Conservation (phyloP, 2,113 vertebrate species). For the Zosterops lateralis region DNA sequence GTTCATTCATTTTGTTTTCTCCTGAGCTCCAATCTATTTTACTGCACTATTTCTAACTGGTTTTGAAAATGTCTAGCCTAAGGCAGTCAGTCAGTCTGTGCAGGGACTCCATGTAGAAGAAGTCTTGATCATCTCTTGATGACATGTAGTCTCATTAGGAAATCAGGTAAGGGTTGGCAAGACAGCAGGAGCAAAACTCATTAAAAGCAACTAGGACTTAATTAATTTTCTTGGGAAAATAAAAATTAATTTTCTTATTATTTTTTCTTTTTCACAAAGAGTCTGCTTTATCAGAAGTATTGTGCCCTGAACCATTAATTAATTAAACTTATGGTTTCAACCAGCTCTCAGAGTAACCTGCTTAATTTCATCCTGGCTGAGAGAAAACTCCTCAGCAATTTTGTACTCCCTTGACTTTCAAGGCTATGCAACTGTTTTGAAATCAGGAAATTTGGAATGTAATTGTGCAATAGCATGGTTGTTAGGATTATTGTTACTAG, state of each 20-base stretch:
- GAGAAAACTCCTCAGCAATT: background rate
- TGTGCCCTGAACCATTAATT: background rate
- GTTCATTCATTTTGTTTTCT: background rate
- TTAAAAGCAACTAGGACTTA: background rate
- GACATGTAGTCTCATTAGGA: conserved; percentile 24
- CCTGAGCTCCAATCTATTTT: background rate
- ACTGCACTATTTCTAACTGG: background rate
- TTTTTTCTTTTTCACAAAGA: background rate
- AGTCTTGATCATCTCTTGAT: background rate
- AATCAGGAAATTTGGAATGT: background rate
- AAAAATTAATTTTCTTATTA: background rate
- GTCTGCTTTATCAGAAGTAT: background rate
- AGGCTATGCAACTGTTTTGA: background rate
- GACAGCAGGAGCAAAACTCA: conserved; percentile 13
- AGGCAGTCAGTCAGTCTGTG: background rate
- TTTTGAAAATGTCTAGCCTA: background rate
- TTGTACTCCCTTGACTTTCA: background rate
- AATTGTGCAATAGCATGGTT: background rate
- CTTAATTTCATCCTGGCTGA: conserved; percentile 2
- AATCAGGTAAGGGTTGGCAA: background rate
- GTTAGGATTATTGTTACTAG: background rate
- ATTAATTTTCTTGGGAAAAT: conserved; percentile 21
- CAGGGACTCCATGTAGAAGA: background rate
- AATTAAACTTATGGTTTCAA: background rate
- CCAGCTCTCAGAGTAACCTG: background rate